phyloP scores from a whole-genome alignment of 2,888 invertebrate species.

The Tenthredo notha region DNA sequence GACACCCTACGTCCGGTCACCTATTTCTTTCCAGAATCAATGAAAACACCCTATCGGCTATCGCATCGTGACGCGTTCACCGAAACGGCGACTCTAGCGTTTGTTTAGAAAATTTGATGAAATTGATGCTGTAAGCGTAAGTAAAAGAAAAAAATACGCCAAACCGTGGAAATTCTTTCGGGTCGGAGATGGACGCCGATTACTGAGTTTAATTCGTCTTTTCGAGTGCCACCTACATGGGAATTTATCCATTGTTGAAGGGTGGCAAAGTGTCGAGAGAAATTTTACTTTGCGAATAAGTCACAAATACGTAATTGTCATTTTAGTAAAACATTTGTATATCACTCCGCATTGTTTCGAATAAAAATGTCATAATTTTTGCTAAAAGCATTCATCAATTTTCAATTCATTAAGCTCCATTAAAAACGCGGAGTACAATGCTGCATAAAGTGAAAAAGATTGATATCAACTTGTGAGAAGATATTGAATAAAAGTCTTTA shows the following conservation, averaged over 20 bases:
- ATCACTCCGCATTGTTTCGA: neutral
- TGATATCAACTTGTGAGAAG: neutral
- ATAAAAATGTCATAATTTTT: neutral
- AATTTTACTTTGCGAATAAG: neutral
- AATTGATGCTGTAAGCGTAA: neutral
- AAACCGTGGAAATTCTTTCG: neutral
- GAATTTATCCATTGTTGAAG: neutral
- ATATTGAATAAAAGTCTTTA: neutral
- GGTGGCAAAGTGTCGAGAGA: neutral
- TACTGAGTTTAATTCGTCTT: neutral
- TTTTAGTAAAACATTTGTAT: neutral
- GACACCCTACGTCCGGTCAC: neutral
- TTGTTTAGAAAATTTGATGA: neutral
- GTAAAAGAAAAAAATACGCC: neutral
- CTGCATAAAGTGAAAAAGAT: neutral
- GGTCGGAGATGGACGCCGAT: neutral
- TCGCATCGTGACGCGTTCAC: neutral
- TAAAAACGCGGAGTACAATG: constrained; percentile 9
- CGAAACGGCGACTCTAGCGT: neutral
- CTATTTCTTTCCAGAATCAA: constrained; percentile 8
- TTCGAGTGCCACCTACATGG: neutral
- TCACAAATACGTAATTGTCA: neutral
- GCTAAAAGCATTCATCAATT: constrained; percentile 10
- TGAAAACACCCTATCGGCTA: constrained; percentile 9
- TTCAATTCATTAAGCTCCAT: neutral